Base-by-base conservation (phyloP, 2,888 invertebrate genomes). In the Pheosia gnoma region DNA sequence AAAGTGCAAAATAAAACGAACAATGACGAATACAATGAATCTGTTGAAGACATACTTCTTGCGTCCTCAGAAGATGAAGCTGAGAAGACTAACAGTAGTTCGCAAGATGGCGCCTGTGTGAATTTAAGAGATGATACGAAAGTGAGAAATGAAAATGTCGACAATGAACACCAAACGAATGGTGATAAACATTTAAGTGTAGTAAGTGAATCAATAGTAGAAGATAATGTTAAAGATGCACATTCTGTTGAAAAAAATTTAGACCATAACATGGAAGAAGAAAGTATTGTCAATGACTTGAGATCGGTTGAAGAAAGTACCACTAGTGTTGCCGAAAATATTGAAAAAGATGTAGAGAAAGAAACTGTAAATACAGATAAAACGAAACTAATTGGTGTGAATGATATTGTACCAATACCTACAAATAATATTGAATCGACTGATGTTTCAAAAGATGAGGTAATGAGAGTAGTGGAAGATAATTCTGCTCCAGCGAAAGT, bases 51-150 rank as follows among this genome's bases (percentile, higher is more conserved):
- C 75, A 82, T 87, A 61, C 71, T 88, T 9, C 74, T 90, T 37
- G 88, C 87, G 7, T 87, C 86, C 43, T 84, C 87, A 58, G 89
- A 87, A 49, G 87, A 88, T 13, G 88, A 87, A 65, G 69, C 60
- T 47, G 64, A 66, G 47, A 45, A 37, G 58, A 54, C 60, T 39
- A 37, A 57, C n/a, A 57, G 49, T 37, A 65, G 62, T 41, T 56
- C 13, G 37, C 63, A 39, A 62, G 55, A 38, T 37, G 52, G 60
- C 49, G 64, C 57, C 0, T 80, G 72, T 67, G 64, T 83, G 11
- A 86, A 86, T 75, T 74, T 84, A 63, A 78, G 71, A 63, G 84
- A 87, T 61, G 83, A 85, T 70, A 66, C 68, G 51, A 77, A 83
- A 68, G 80, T 82, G 39, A 83, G 83, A 47, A 80, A 78, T 57